Percentiles rank a stretch among this genome's conserved stretches.
These are phyloP conservation scores for Cybosia mesomella DNA, from an alignment of 2,888 invertebrate genomes.

Conservation along the genomic window DNA sequence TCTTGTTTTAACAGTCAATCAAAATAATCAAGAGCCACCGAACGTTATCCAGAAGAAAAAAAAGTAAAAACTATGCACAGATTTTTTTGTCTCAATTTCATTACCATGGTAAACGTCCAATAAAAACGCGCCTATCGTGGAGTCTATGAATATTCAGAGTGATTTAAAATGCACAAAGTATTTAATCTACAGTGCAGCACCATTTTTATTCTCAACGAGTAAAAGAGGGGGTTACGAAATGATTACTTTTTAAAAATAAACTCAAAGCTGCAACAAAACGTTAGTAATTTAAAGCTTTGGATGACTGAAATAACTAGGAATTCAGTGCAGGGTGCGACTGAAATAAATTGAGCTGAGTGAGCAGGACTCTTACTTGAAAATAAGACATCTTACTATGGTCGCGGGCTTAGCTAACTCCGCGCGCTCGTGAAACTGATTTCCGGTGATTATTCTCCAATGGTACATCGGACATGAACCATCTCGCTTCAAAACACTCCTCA, in stretches of 20 bases:
- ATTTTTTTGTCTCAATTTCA: slow-evolving; percentile 28
- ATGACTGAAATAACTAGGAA: not conserved
- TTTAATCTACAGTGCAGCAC: slow-evolving; percentile 26
- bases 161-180: slow-evolving; percentile 43
- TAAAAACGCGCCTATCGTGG: slow-evolving; percentile 22
- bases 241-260: slow-evolving; percentile 16
- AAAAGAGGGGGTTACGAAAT: slow-evolving; percentile 3
- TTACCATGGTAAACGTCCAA: slow-evolving; percentile 25
- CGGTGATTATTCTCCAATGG: too few species aligned
- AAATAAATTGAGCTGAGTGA: too few species aligned
- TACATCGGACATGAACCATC: too few species aligned
- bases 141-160: slow-evolving; percentile 38
- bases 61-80: slow-evolving; percentile 10
- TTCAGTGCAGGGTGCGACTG: too few species aligned
- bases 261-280: not conserved
- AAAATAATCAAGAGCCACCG: not conserved
- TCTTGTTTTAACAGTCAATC: not conserved
- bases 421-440: too few species aligned
- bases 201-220: slow-evolving; percentile 18
- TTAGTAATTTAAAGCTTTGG: not conserved
- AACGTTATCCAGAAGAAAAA: not conserved
- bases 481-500: too few species aligned
- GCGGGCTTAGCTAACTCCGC: too few species aligned
- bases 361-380: too few species aligned
- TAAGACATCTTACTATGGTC: too few species aligned